Conservation (phyloP, 2,797 vertebrate genomes). For the Onychomys arenicola region DNA sequence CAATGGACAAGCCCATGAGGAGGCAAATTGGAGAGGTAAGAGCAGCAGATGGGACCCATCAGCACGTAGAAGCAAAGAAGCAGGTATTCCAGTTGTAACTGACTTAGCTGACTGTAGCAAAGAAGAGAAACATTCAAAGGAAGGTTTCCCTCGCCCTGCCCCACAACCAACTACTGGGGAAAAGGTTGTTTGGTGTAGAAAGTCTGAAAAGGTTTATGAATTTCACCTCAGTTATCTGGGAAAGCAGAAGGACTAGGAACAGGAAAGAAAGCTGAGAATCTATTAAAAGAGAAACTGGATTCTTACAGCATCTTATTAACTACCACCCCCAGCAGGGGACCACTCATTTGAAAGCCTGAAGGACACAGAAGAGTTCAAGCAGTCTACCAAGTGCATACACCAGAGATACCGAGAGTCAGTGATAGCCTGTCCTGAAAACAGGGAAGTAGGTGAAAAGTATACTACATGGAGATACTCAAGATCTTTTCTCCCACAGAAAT, state of each 20-base stretch:
- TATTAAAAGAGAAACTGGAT: background rate
- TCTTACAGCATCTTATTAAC: background rate
- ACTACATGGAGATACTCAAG: background rate
- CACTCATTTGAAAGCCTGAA: background rate
- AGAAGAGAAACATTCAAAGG: background rate
- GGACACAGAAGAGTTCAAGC: background rate
- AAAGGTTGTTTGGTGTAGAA: background rate
- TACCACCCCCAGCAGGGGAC: background rate
- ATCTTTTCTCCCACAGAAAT: background rate
- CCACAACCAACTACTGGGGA: background rate
- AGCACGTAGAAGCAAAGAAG: background rate
- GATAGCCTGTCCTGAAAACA: background rate
- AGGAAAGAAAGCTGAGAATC: background rate
- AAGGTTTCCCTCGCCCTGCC: accelerated
- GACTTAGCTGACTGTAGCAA: background rate
- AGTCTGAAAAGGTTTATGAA: background rate
- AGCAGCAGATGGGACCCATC: background rate
- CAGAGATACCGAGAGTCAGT: background rate
- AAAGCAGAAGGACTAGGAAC: background rate
- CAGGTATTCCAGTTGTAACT: background rate
- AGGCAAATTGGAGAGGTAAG: background rate
- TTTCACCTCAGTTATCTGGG: background rate
- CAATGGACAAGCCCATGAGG: background rate
- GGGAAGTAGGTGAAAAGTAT: background rate
- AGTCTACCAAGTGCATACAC: background rate